Base-by-base conservation (phyloP, 23 tunicate species). In the Oikopleura dioica region DNA sequence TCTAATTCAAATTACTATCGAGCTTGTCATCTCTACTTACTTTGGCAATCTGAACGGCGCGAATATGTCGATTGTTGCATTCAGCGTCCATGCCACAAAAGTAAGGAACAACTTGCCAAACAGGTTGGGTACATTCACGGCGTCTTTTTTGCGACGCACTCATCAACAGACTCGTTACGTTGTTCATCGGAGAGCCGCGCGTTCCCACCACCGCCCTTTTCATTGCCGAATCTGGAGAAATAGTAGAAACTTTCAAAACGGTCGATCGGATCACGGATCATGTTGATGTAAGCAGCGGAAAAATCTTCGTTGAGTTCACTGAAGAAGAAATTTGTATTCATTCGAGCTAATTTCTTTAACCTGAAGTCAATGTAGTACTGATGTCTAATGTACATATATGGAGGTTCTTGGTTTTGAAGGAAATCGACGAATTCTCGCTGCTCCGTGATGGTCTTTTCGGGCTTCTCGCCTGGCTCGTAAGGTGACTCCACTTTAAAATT, bases 71-170 rank as follows among this genome's bases (percentile, higher is more conserved):
- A 12, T 24, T 23, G 30, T 12, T 23, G 33, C 72, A 63, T 63
- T 63, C 72, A 2, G 16, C 26, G 16, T 5, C 85, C 67, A 86
- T 85, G 1, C 99, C 99, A 38, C 99, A 94, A 50, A 94, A 83
- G 38, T 94, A 94, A 2, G 99, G 99, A 12, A 87, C 94, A 44
- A 87, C 95, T 78, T 94, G 99, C 99, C 99, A 94, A 77, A 86
- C 87, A 1, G 99, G 99, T 69, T 94, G 87, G 35, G 59, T 67
- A 69, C 99, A 94, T 81, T 94, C 99, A n/a, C 77, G 81, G 76
- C 99, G 75, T 69, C 86, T 79, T 36, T 79, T 83, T 63, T 68
- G 77, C 82, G 1, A 94, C 86, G 76, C 99, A 94, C 37, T 94
- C 95, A 59, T 94, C 95, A n/a, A 91, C 79, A 2, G 82, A 77